Evolutionary conservation across 2,113 vertebrate species (phyloP).

Genomic region (Cyprinodon variegatus): DNA sequence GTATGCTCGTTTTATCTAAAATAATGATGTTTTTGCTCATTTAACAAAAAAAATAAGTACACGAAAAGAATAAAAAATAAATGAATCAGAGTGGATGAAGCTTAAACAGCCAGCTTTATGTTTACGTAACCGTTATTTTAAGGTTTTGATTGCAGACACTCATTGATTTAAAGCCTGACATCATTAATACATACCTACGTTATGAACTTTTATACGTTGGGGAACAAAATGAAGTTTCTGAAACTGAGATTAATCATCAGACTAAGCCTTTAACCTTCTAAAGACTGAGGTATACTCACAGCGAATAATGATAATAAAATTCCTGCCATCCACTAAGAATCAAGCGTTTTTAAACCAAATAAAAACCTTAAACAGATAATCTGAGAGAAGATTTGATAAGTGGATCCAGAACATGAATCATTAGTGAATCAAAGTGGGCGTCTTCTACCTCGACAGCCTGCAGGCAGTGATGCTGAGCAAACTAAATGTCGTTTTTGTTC

Average conservation of each 20-base stretch:
- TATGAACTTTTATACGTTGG: not conserved
- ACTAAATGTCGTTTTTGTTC: constrained; percentile 22
- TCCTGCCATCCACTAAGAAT: too few species aligned
- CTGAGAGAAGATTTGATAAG: not conserved
- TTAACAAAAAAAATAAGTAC: too few species aligned
- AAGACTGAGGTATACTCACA: not conserved
- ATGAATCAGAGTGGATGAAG: too few species aligned
- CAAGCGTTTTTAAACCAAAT: too few species aligned
- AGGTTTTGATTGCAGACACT: not conserved
- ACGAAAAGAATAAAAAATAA: too few species aligned
- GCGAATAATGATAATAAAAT: too few species aligned
- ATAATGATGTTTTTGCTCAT: too few species aligned
- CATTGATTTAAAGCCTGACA: not conserved
- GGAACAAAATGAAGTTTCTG: not conserved
- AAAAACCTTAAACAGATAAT: not conserved
- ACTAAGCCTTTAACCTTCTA: not conserved
- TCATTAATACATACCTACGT: not conserved
- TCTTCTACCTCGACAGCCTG: not conserved
- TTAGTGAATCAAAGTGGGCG: not conserved
- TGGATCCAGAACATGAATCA: not conserved
- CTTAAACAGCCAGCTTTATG: too few species aligned
- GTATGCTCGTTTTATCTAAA: too few species aligned
- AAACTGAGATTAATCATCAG: not conserved
- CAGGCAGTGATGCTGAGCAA: constrained; percentile 12
- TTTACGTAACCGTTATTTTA: too few species aligned